Evolutionary conservation across 2,113 vertebrate genomes (phyloP), one percentile per base, ranked within the genome.

Genomic region (Spea multiplicata): DNA sequence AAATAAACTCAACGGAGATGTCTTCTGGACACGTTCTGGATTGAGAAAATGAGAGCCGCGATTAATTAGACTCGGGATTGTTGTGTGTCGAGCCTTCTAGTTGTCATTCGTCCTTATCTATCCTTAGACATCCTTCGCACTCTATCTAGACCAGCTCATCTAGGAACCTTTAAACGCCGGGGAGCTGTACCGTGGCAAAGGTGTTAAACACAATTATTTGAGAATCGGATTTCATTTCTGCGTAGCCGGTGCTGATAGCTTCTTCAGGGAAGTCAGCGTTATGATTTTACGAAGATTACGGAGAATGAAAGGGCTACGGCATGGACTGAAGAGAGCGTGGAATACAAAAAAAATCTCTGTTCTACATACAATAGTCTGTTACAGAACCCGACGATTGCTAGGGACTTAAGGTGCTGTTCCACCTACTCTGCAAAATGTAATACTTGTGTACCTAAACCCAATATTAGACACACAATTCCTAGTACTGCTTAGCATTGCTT

Each of bases 61-160:
- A 44, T 48, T 68, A 68, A 68, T 68, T 47, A 68, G 66, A 48
- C 44, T 68, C 5, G 66, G 45, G 66, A 68, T 68, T 68, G 47
- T 68, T 46, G 8, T 9, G 46, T 9, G 17, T 47, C 45, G 9
- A 44, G 14, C 9, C n/a, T 47, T 68, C 66, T 6, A 12, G 44
- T 45, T 66, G 65, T 14, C 10, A 44, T 68, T 44, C 65, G 4
- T 66, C 30, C 65, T 7, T 66, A 68, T 68, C 44, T 14, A n/a
- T 8, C 45, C 46, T 14, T 68, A 68, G 44, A 46, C 14, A 13
- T 48, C 45, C 48, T 47, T 8, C 66, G 7, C 66, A 47, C 12
- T 5, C 12, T 12, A 68, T 68, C 10, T 14, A 68, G 14, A 68
- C 66, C 46, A 47, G 44, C 12, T 10, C 45, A 68, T 5, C 66